A percentile compares a stretch with the other conserved stretches of the same genome.
phyloP scores from a whole-genome alignment of 2,888 invertebrate genomes.

The Clistopyga incitator region DNA sequence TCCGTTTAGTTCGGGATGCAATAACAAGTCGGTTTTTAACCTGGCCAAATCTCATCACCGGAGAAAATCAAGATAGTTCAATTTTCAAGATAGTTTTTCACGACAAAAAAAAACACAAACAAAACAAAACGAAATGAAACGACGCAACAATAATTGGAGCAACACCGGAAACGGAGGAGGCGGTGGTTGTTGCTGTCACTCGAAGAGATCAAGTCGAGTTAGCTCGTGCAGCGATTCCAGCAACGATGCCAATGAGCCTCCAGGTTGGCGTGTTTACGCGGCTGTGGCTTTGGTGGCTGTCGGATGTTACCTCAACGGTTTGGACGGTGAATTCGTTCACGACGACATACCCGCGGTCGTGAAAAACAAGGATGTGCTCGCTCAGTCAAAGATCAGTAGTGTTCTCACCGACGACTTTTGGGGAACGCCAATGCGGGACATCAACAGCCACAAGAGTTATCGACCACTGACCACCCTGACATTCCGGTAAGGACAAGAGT shows the following conservation, averaged over 20 bases:
- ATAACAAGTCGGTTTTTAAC: not conserved
- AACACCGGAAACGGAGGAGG: slow-evolving; percentile 60
- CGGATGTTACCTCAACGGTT: slow-evolving; percentile 90
- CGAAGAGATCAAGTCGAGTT: slow-evolving; percentile 69
- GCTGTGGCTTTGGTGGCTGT: slow-evolving; percentile 89
- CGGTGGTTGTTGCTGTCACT: slow-evolving; percentile 75
- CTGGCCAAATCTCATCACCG: not conserved
- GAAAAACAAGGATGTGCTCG: slow-evolving; percentile 92
- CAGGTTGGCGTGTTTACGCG: slow-evolving; percentile 87
- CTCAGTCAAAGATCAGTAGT: slow-evolving; percentile 87
- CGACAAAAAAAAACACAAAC: not conserved
- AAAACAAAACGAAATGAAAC: slow-evolving; percentile 73
- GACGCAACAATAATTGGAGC: slow-evolving; percentile 75
- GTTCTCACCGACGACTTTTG: slow-evolving; percentile 93
- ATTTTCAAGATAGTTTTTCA: not conserved
- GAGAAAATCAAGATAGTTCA: not conserved
- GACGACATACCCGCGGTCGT: slow-evolving; percentile 95
- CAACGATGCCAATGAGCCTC: slow-evolving; percentile 80
- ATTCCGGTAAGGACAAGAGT: slow-evolving; percentile 89
- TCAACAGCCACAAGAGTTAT: slow-evolving; percentile 94
- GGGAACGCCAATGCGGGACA: slow-evolving; percentile 95
- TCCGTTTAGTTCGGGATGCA: slow-evolving; percentile 6
- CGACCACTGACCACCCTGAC: slow-evolving; percentile 93
- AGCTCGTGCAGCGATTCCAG: slow-evolving; percentile 51
- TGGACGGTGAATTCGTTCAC: slow-evolving; percentile 93